These are phyloP conservation scores for Brachyrhaphis roseni DNA, from an alignment of 2,797 vertebrate species.

Conservation along the genomic window DNA sequence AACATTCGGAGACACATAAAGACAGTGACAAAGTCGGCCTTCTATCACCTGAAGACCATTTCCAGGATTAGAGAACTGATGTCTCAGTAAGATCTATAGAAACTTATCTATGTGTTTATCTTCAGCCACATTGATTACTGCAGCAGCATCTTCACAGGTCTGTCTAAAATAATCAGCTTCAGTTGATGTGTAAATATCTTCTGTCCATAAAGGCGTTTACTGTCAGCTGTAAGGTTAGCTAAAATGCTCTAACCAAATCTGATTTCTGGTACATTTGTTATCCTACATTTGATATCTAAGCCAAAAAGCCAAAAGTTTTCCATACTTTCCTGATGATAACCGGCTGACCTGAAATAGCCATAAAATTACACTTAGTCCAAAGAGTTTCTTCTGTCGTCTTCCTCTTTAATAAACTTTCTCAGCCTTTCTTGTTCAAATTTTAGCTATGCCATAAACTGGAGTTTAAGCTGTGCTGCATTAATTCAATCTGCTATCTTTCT, in stretches of 20 bases:
- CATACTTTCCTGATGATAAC: not conserved
- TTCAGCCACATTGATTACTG: too few relatives aligned
- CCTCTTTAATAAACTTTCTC: constrained; percentile 53
- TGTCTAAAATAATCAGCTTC: too few relatives aligned
- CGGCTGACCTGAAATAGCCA: not conserved
- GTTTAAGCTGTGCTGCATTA: constrained; percentile 57
- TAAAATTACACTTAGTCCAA: not conserved
- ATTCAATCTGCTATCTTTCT: constrained; percentile 71
- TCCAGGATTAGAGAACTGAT: too few relatives aligned
- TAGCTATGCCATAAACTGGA: constrained; percentile 29
- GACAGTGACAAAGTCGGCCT: too few relatives aligned
- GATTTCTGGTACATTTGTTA: not conserved
- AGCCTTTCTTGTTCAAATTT: constrained; percentile 37
- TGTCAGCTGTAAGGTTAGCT: not conserved
- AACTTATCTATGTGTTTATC: too few relatives aligned
- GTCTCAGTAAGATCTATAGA: too few relatives aligned
- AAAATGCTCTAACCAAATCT: not conserved
- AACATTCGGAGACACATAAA: too few relatives aligned
- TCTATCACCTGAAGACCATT: too few relatives aligned
- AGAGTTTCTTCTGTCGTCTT: constrained; percentile 49
- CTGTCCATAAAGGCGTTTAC: not conserved
- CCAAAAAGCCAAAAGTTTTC: not conserved
- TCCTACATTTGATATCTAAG: not conserved
- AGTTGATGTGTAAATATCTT: not conserved
- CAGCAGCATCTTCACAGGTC: too few relatives aligned